phyloP scores from a whole-genome alignment of 1,140 invertebrate species.

The Arctopsyche grandis region DNA sequence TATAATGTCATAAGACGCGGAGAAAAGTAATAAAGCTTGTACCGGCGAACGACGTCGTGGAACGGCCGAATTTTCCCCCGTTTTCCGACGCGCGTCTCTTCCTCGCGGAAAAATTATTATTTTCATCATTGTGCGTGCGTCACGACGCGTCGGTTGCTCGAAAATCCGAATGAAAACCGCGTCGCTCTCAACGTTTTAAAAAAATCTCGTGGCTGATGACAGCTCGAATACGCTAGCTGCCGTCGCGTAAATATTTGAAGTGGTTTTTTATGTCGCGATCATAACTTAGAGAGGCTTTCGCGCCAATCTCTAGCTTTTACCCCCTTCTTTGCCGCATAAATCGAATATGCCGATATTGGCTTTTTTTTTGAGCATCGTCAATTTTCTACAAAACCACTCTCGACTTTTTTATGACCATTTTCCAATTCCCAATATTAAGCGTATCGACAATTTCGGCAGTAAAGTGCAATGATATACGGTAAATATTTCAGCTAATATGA shows the following conservation, averaged over 20 bases:
- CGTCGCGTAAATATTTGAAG: constrained; percentile 19
- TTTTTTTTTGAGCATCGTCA: too few relatives aligned
- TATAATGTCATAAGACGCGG: constrained; percentile 36
- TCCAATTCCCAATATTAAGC: too few relatives aligned
- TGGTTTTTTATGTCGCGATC: constrained; percentile 30
- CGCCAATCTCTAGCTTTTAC: constrained; percentile 13
- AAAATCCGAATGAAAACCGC: neutral
- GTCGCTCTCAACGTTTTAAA: too few relatives aligned
- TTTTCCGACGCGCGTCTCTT: neutral
- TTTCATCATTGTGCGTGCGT: neutral
- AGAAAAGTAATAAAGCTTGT: constrained; percentile 39
- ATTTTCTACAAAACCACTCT: too few relatives aligned
- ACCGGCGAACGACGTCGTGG: constrained; percentile 16
- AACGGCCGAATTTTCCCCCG: neutral
- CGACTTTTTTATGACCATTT: too few relatives aligned
- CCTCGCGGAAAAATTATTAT: neutral
- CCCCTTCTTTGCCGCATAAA: neutral
- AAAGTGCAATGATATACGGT: too few relatives aligned
- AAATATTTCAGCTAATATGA: too few relatives aligned
- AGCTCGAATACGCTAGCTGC: neutral
- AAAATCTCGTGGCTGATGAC: too few relatives aligned
- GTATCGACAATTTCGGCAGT: too few relatives aligned
- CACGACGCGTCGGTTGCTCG: too few relatives aligned
- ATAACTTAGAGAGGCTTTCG: constrained; percentile 26
- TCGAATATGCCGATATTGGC: too few relatives aligned